Conservation (phyloP, 2,888 invertebrate species). For the Amiota minor region DNA sequence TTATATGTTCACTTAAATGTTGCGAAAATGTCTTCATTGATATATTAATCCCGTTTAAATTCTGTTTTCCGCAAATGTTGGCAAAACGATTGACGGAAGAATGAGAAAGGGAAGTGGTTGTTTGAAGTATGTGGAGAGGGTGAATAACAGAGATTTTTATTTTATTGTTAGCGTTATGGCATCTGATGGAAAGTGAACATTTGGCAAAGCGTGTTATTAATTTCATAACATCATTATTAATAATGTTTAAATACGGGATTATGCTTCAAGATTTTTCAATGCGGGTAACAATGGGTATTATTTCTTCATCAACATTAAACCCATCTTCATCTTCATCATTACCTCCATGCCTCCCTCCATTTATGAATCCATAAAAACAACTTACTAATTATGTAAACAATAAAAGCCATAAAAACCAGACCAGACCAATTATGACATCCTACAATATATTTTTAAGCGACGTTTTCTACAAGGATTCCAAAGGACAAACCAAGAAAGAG, state of each 20-base stretch:
- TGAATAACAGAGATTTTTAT: slow-evolving; percentile 14
- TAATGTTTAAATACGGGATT: slow-evolving; percentile 34
- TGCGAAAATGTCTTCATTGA: slow-evolving; percentile 58
- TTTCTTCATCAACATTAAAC: too few species aligned
- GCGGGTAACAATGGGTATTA: too few species aligned
- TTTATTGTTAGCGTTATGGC: not conserved
- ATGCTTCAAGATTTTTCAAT: not conserved
- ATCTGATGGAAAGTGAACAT: slow-evolving; percentile 54
- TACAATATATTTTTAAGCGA: too few species aligned
- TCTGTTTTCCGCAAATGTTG: slow-evolving; percentile 62
- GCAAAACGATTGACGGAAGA: slow-evolving; percentile 44
- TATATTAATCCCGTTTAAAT: slow-evolving; percentile 55
- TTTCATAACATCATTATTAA: slow-evolving; percentile 64
- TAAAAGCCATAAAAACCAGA: too few species aligned
- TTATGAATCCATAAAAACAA: too few species aligned
- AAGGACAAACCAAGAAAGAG: slow-evolving; percentile 53
- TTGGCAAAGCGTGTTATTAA: slow-evolving; percentile 63
- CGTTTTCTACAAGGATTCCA: slow-evolving; percentile 22
- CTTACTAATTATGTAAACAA: too few species aligned
- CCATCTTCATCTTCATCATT: too few species aligned
- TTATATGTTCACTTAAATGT: slow-evolving; percentile 55
- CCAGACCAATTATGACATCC: too few species aligned
- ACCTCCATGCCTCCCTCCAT: too few species aligned
- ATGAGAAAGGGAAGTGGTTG: not conserved
- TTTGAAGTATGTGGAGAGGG: not conserved